Evolutionary conservation across 2,113 vertebrate genomes (phyloP).

Genomic region (Oryzias woworae): DNA sequence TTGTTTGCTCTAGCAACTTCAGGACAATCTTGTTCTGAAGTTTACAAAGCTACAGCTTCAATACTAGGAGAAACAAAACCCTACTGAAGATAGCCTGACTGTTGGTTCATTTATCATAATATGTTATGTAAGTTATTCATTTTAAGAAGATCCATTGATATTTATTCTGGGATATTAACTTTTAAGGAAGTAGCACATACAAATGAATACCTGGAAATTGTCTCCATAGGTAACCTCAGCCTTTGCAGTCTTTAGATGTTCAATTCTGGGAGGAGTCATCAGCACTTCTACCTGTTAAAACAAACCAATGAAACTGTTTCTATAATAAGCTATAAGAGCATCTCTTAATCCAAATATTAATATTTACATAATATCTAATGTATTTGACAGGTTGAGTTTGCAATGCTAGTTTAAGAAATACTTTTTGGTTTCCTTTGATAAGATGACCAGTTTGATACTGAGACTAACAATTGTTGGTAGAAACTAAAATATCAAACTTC

Average conservation of each 20-base stretch:
- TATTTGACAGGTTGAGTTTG: no score
- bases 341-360: no score
- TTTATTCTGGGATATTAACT: no score
- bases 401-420: no score
- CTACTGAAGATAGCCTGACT: no score
- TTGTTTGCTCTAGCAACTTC: no score
- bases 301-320: constrained; percentile 3
- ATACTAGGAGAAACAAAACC: neutral
- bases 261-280: constrained; percentile 79
- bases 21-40: no score
- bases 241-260: constrained; percentile 68
- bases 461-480: neutral
- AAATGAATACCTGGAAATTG: constrained; percentile 69
- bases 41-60: neutral
- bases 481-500: neutral
- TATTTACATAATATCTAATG: no score
- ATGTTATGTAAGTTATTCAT: neutral
- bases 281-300: constrained; percentile 71
- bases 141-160: neutral
- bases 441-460: neutral
- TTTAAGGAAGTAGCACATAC: neutral
- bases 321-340: neutral
- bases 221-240: constrained; percentile 73
- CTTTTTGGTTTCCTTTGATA: neutral
- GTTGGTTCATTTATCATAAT: no score